phyloP scores from a whole-genome alignment of 2,888 invertebrate genomes.

The Deilephila porcellus region DNA sequence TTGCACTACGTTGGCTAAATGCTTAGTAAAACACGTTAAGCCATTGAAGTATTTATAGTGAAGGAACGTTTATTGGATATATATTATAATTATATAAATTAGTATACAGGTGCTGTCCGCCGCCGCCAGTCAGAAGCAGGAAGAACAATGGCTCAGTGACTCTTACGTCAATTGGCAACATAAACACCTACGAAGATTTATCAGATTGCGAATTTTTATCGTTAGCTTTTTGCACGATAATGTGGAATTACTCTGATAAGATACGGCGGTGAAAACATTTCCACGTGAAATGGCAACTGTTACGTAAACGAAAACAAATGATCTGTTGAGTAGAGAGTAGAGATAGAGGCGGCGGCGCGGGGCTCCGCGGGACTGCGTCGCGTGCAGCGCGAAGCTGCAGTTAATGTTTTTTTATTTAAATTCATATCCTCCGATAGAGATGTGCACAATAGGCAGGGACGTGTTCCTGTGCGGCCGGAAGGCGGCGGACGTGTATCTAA shows the following conservation, averaged over 20 bases:
- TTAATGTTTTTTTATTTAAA: constrained; percentile 41
- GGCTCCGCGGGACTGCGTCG: neutral
- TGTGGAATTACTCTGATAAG: constrained; percentile 61
- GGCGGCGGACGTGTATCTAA: constrained; percentile 66
- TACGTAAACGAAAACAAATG: constrained; percentile 36
- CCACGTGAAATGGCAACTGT: constrained; percentile 53
- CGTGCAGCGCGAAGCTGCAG: neutral
- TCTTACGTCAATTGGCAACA: constrained; percentile 51
- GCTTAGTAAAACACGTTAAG: neutral
- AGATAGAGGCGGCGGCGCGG: constrained; percentile 36
- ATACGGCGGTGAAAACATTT: constrained; percentile 61
- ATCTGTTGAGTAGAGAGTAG: neutral
- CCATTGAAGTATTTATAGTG: constrained; percentile 9
- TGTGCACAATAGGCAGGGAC: constrained; percentile 57
- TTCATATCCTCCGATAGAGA: constrained; percentile 57
- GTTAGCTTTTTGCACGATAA: constrained; percentile 62
- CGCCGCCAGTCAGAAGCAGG: constrained; percentile 34
- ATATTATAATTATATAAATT: constrained; percentile 9
- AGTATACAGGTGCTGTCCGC: constrained; percentile 31
- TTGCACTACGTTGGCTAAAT: neutral
- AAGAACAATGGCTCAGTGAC: constrained; percentile 40
- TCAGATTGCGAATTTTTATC: constrained; percentile 57
- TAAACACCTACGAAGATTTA: constrained; percentile 53
- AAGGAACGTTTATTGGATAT: constrained; percentile 5
- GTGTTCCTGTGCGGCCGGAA: constrained; percentile 78